Evolutionary conservation across 2,888 invertebrate genomes (phyloP), one percentile per base, ranked within the genome.

Genomic region (Subacronicta megacephala): DNA sequence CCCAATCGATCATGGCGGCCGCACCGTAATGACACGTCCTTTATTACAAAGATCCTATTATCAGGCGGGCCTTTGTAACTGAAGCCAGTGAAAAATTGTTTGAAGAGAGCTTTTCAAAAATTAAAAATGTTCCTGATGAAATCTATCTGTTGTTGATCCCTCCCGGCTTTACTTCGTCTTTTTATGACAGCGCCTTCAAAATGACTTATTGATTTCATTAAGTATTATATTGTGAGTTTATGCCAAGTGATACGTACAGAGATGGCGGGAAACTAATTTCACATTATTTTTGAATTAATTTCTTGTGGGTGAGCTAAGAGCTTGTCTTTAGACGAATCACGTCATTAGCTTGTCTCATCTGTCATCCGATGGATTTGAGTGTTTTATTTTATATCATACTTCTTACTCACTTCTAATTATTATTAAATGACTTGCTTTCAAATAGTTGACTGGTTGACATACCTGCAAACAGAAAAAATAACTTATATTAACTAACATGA

Each of bases 11-110:
- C 71, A 67, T 53, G 36, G 38, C 52, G 13, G 23, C 52, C 64
- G 52, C 56, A 43, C 61, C 43, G 55, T 58, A 55, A 72, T 70
- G 74, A 67, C 67, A 73, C 61, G 74, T 70, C 63, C 38, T 70
- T 67, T 70, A 59, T 63, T 52, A 73, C 66, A 52, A 67, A 51
- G 62, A 67, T 67, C 60, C 63, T 70, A 73, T 73, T 74, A 74
- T 74, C 66, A 67, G 43, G 36, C 55, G 20, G 47, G 45, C 63
- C 66, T 69, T 73, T 72, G 74, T 70, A 63, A 67, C 52, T 29
- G 55, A 60, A 66, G 46, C 60, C 58, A 45, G 7, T 53, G 67
- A 67, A 61, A 64, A 49, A 64, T 61, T 67, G 61, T 67, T 60
- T 40, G 53, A 47, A 37, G 46, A 36, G 44, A 67, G 37, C 42